Evolutionary conservation across 1,140 invertebrate species (phyloP).

Genomic region (Achatina immaculata): DNA sequence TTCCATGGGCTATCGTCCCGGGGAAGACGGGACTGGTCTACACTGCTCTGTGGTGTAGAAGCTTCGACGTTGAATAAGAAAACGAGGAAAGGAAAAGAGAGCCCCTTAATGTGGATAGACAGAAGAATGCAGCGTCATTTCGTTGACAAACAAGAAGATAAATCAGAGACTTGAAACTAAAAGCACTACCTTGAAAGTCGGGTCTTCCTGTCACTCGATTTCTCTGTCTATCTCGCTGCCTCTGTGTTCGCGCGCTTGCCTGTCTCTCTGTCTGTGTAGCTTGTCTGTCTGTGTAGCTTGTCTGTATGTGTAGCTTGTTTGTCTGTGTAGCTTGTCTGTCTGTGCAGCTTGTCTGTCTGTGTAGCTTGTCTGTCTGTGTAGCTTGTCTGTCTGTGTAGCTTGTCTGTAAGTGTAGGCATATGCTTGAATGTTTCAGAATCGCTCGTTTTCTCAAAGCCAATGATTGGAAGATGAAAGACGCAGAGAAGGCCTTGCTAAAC

Average conservation of each 20-base stretch:
- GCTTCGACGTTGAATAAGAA: not conserved
- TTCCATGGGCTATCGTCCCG: not conserved
- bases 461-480: slow-evolving; percentile 65
- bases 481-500: slow-evolving; percentile 59
- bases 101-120: not conserved
- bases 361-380: too few relatives aligned
- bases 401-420: too few relatives aligned
- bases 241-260: not conserved
- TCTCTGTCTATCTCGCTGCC: not conserved
- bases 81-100: not conserved
- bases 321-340: too few relatives aligned
- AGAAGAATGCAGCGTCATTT: not conserved
- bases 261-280: too few relatives aligned
- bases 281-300: too few relatives aligned
- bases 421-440: too few relatives aligned
- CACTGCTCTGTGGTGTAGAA: not conserved
- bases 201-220: not conserved
- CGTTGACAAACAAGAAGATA: too few relatives aligned
- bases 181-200: not conserved
- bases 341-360: too few relatives aligned
- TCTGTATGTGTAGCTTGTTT: too few relatives aligned
- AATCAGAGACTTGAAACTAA: too few relatives aligned
- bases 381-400: too few relatives aligned
- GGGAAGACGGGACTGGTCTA: not conserved
- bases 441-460: slow-evolving; percentile 61